Percentiles rank a stretch among this genome's conserved stretches.
Evolutionary conservation across 1,140 invertebrate genomes (phyloP).

Genomic region (Chironomus striatipennis): DNA sequence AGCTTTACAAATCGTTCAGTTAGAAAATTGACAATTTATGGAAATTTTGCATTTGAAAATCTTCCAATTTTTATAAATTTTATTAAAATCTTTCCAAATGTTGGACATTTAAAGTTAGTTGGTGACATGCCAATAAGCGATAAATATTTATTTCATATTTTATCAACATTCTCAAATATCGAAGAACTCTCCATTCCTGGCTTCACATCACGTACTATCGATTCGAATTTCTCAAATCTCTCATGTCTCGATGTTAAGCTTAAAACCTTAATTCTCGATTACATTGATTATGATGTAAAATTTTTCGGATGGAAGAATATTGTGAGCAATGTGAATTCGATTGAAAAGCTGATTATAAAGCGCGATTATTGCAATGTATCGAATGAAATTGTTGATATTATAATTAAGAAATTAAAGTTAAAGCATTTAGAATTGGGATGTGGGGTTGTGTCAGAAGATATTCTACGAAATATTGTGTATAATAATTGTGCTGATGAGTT

Average conservation of each 20-base stretch:
- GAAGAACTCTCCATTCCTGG: neutral
- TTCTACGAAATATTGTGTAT: neutral
- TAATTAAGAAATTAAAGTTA: neutral
- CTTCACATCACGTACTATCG: neutral
- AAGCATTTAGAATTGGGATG: neutral
- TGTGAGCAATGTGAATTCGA: neutral
- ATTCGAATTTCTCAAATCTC: neutral
- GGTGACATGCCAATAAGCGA: constrained; percentile 18
- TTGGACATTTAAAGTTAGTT: neutral
- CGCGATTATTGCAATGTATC: neutral
- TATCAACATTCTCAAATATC: neutral
- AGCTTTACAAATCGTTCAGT: neutral
- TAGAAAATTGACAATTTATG: neutral
- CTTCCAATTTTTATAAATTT: constrained; percentile 22
- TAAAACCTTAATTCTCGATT: neutral
- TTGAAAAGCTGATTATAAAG: constrained; percentile 3
- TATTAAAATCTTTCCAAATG: constrained; percentile 24
- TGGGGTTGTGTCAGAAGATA: neutral
- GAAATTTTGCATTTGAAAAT: constrained; percentile 24
- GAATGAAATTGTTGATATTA: neutral
- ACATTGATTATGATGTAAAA: constrained; percentile 18
- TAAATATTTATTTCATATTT: constrained; percentile 25
- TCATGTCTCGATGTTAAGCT: neutral
- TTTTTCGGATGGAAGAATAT: constrained; percentile 21
- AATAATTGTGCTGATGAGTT: neutral